Evolutionary conservation across 2,797 vertebrate genomes (phyloP), one percentile per base, ranked within the genome.

Genomic region (Synaphobranchus kaupii): DNA sequence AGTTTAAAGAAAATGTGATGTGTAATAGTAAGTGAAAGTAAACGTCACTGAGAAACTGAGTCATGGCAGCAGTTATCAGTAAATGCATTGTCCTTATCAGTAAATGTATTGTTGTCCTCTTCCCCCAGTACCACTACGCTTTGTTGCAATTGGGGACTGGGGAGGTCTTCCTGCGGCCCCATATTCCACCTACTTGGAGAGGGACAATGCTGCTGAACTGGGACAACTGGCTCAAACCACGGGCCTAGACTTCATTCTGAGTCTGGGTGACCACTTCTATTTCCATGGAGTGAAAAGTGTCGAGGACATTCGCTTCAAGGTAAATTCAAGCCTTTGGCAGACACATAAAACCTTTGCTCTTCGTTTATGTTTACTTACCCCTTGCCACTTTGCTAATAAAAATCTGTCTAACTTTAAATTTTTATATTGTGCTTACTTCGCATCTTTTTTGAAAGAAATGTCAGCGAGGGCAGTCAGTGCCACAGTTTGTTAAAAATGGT

Each of bases 231-330:
- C 90, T 52, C 88, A 86, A 58, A 92, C 44, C 9, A 50, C 56
- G 20, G 92, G 92, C 0, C 39, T 95, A 78, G 93, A 95, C 93
- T 94, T 96, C 84, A 88, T 95, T 84, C 92, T 96, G 81, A 94
- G 95, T 66, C 88, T 95, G 54, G 94, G 95, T 68, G 95, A 95
- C 85, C 90, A 95, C 89, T 95, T 95, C 90, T 95, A 95, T 85
- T 93, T 47, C 84, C 54, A 1, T 0, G 94, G 94, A 1, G 94
- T 95, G 84, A 90, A 88, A 39, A 85, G 92, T 12, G 88, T 92
- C 3, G 91, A 94, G n/a, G 94, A 95, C 87, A 85, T 85, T 0
- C 94, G 94, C 88, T 95, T 95, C 86, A 94, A 95, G 93, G 94
- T 92, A 86, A 88, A 25, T 34, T 71, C 17, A 44, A 22, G 3